Evolutionary conservation across 2,888 invertebrate genomes (phyloP), one percentile per base, ranked within the genome.

Genomic region (Dioctria rufipes): DNA sequence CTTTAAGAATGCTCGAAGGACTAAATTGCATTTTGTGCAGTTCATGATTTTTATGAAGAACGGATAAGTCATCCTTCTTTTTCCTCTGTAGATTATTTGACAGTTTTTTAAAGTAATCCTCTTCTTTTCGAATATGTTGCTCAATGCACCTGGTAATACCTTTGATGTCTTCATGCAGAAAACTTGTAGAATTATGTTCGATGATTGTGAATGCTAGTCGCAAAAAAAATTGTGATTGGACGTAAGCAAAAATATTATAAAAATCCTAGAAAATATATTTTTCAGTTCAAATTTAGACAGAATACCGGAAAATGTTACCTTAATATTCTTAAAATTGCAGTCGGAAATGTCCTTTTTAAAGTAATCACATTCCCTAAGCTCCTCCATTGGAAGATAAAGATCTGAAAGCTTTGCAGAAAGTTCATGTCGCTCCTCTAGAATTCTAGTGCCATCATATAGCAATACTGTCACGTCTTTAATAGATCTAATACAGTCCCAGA

Each of bases 161-260:
- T 1, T 85, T 84, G 39, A 88, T 80, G 25, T 87, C 87, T 5
- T 83, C 82, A 81, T 85, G 86, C 0, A 88, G 83, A 49, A 84
- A 83, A 11, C 86, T 86, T n/a, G 88, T 84, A 5, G 87, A 86
- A 3, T 87, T 86, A 25, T 86, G 85, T 5, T 87, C 87, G 69
- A 86, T 86, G 25, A 87, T 85, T 5, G 87, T 86, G 3, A 89
- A 84, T n/a, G 88, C 88, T 82, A 89, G 83, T 3, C 89, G 88
- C 4, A 88, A 81, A 43, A 89, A 82, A 82, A 87, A 89, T 83
- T 89, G 89, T 5, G 89, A 89, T 83, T 89, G 89, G 58, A 89
- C 88, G 81, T 89, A 89, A 37, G 89, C 88, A 79, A 89, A 89
- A 43, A 89, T 89, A 81, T 89, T 89, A 84, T 88, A 88, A 80